Base-by-base conservation (phyloP, 2,888 invertebrate genomes). In the Anoplius nigerrimus region DNA sequence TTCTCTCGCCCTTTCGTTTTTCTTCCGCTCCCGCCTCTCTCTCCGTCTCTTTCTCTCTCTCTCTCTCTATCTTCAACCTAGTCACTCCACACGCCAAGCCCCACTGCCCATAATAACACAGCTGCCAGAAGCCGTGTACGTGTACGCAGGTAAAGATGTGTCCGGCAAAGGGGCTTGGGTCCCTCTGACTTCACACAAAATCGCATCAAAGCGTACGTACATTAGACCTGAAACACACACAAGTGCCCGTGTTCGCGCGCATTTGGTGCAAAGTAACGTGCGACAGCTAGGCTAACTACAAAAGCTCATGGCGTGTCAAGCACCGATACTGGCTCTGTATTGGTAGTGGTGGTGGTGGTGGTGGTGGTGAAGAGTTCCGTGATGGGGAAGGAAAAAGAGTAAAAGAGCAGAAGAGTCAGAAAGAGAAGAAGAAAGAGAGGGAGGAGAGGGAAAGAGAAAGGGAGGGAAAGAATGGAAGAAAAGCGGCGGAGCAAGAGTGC, bases 231-330 rank as follows among this genome's bases (percentile, higher is more conserved):
- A 43, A 27, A 63, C 45, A 21, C 24, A 46, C 34, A 34, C 27
- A 6, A 27, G 6, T 6, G 27, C 27, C 4, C 24, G 15, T 21
- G 16, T 2, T 55, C 22, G 24, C 21, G 57, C 55, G 20, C 34
- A 18, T 16, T 11, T 27, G 22, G 65, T 62, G 65, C 55, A 62
- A 62, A 54, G 65, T 66, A 62, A 34, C 62, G 54, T 53, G 62
- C 46, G 65, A 66, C 65, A 62, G 62, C 48, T 54, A 52, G 65
- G 11, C 21, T 13, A 21, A 22, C 54, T 66, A 66, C 65, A 66
- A 66, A 66, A 63, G 62, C 54, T 18, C 62, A 66, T 43, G 63
- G 63, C 66, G 66, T 56, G 66, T 66, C 66, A 66, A 66, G 63
- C 66, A 66, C 46, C 64, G 48, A 55, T 24, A 55, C 43, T 45